Conservation (phyloP, 1,140 invertebrate genomes). For the Anastatus disparis region DNA sequence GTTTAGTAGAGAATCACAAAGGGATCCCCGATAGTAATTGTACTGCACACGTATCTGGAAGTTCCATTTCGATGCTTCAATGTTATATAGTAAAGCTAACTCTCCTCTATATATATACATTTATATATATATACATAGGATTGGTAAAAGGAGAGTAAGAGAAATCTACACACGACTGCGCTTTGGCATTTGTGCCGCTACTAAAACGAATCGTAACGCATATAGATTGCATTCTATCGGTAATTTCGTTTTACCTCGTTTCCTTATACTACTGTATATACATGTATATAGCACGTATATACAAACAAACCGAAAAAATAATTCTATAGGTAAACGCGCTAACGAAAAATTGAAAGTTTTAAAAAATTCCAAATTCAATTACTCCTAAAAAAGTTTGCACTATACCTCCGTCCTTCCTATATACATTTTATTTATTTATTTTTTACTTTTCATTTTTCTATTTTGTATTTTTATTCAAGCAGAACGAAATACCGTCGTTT, state of each 20-base stretch:
- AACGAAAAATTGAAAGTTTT: not conserved
- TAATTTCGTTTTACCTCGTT: conserved; percentile 44
- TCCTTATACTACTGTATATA: no score
- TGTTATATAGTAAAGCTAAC: conserved; percentile 25
- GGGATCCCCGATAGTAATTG: conserved; percentile 61
- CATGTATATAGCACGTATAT: no score
- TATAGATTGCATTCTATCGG: conserved; percentile 57
- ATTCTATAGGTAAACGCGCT: not conserved
- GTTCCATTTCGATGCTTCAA: conserved; percentile 59
- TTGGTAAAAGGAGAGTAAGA: no score
- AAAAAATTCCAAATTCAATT: conserved; percentile 25
- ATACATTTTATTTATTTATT: no score
- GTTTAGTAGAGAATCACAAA: conserved; percentile 31
- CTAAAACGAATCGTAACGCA: conserved; percentile 16
- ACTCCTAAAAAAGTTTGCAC: not conserved
- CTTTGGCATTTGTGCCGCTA: not conserved
- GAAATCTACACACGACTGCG: not conserved
- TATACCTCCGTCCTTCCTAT: not conserved
- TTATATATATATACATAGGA: no score
- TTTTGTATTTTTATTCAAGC: no score
- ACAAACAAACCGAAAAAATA: no score
- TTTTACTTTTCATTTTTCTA: no score
- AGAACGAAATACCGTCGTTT: no score
- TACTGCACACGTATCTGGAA: conserved; percentile 60
- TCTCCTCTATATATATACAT: no score